These are phyloP conservation scores for Junonia oenone DNA, from an alignment of 2,888 invertebrate genomes.

Conservation along the genomic window DNA sequence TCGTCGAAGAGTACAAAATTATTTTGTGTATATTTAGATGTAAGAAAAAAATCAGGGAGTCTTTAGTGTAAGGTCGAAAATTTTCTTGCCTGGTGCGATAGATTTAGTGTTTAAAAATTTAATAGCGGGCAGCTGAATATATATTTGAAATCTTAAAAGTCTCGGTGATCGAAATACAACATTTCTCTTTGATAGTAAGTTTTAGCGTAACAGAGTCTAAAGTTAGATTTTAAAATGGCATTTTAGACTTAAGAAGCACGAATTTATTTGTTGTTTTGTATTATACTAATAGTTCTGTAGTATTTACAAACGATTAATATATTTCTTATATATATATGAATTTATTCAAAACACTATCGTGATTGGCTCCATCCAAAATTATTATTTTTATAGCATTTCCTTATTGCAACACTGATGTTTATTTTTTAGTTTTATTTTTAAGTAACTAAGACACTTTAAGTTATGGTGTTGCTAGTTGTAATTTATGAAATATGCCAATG, in stretches of 20 bases:
- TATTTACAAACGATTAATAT: slow-evolving; percentile 60
- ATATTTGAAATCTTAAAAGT: slow-evolving; percentile 29
- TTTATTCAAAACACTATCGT: slow-evolving; percentile 42
- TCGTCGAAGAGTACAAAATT: slow-evolving; percentile 78
- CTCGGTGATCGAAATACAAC: slow-evolving; percentile 27
- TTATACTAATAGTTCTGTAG: slow-evolving; percentile 60
- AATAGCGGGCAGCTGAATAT: slow-evolving; percentile 29
- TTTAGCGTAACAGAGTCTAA: slow-evolving; percentile 42
- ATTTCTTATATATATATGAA: slow-evolving; percentile 49
- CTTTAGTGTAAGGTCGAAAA: slow-evolving; percentile 65
- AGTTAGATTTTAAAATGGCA: slow-evolving; percentile 54
- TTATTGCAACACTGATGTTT: slow-evolving; percentile 30
- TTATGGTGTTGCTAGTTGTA: slow-evolving; percentile 31
- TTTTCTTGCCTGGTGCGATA: slow-evolving; percentile 70
- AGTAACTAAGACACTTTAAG: slow-evolving; percentile 15
- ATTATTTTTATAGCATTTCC: slow-evolving; percentile 32
- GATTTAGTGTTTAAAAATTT: slow-evolving; percentile 43
- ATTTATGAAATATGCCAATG: slow-evolving; percentile 24
- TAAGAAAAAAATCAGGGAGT: slow-evolving; percentile 79
- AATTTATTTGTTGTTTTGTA: slow-evolving; percentile 78
- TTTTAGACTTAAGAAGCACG: slow-evolving; percentile 73
- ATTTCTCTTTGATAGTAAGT: slow-evolving; percentile 32
- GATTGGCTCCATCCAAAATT: slow-evolving; percentile 60
- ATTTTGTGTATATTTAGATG: slow-evolving; percentile 76
- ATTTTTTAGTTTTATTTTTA: slow-evolving; percentile 13